Conservation (phyloP, 2,888 invertebrate species). For the Noctua janthina region DNA sequence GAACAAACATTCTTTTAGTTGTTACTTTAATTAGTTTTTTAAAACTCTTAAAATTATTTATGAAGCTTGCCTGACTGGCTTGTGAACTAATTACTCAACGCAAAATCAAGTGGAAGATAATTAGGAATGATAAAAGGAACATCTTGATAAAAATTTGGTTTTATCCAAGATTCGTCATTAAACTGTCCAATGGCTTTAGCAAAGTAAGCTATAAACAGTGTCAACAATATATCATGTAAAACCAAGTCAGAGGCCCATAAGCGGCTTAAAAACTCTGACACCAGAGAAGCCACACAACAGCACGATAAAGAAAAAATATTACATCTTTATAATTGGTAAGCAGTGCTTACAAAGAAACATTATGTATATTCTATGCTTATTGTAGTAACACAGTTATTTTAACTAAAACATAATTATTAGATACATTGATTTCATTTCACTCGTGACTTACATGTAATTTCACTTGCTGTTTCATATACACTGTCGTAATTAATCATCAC, state of each 20-base stretch:
- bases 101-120: neutral
- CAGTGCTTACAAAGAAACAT: too few relatives aligned
- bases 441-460: neutral
- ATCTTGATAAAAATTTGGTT: constrained; percentile 32
- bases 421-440: neutral
- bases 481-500: constrained; percentile 72
- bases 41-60: constrained; percentile 35
- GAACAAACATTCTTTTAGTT: constrained; percentile 46
- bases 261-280: too few relatives aligned
- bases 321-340: too few relatives aligned
- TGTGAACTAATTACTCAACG: neutral
- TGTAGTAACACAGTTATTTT: neutral
- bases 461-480: constrained; percentile 16
- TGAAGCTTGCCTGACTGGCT: constrained; percentile 5
- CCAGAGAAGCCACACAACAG: too few relatives aligned
- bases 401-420: neutral
- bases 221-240: too few relatives aligned
- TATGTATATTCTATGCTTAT: neutral
- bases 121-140: too few relatives aligned
- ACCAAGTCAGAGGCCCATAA: too few relatives aligned
- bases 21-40: constrained; percentile 55
- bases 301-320: too few relatives aligned
- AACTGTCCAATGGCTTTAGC: neutral
- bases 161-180: neutral
- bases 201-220: neutral